Evolutionary conservation across 53 echinoderm and acorn worm genomes (phyloP).

Genomic region (Zoroaster sp.): DNA sequence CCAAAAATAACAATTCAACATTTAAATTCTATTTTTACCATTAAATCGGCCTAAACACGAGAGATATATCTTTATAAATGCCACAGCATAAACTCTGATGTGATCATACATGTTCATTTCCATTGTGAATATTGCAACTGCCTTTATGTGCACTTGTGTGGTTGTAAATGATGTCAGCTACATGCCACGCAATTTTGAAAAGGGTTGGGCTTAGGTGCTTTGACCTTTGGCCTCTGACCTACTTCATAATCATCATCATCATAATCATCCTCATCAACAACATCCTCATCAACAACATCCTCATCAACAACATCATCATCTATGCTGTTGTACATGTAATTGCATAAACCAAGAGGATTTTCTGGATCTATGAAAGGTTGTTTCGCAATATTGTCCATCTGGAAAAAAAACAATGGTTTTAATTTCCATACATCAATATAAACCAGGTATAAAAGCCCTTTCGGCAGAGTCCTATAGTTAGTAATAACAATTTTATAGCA

Average conservation of each 20-base stretch:
- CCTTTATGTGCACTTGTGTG: background rate
- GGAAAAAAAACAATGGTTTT: background rate
- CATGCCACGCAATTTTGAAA: background rate
- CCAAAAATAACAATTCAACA: too few relatives aligned
- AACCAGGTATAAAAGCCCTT: too few relatives aligned
- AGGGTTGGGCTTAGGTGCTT: slow-evolving; percentile 2
- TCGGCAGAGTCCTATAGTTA: too few relatives aligned
- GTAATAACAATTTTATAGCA: too few relatives aligned
- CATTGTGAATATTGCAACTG: too few relatives aligned
- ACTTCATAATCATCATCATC: slow-evolving; percentile 37
- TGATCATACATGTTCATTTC: too few relatives aligned
- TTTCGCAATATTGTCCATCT: background rate
- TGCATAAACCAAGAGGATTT: background rate
- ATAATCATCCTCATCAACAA: background rate
- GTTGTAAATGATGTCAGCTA: background rate
- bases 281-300: background rate
- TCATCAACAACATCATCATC: background rate
- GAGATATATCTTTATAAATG: too few relatives aligned
- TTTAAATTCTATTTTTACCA: too few relatives aligned
- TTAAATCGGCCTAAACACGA: too few relatives aligned
- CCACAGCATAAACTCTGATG: too few relatives aligned
- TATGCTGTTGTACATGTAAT: background rate
- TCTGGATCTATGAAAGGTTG: background rate
- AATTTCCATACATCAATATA: background rate
- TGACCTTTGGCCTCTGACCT: slow-evolving; percentile 37